Conservation (phyloP, 2,888 invertebrate species). For the Saturnia pavonia region DNA sequence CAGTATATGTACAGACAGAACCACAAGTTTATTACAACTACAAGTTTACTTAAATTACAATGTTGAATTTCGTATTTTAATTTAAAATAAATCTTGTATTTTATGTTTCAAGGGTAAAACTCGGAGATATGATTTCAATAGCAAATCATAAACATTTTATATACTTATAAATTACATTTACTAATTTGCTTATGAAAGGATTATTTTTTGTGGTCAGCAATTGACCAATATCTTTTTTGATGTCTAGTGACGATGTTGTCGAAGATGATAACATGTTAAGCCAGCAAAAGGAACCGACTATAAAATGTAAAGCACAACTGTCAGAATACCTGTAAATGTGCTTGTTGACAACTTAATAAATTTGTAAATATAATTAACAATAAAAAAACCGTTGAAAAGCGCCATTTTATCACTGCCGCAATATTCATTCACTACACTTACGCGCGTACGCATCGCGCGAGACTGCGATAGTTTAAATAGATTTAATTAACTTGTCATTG, state of each 20-base stretch:
- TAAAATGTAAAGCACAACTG: too few species aligned
- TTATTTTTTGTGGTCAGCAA: not conserved
- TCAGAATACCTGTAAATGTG: not conserved
- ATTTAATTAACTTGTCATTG: conserved; percentile 21
- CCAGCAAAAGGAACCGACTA: too few species aligned
- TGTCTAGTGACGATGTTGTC: not conserved
- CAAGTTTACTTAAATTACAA: too few species aligned
- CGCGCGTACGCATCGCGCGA: conserved; percentile 19
- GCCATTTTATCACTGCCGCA: conserved; percentile 18
- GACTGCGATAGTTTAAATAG: conserved; percentile 12
- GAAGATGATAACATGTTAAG: too few species aligned
- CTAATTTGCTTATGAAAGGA: not conserved
- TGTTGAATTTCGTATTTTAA: too few species aligned
- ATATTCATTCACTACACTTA: conserved; percentile 17
- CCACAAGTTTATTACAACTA: too few species aligned
- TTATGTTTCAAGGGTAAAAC: too few species aligned
- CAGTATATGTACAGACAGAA: too few species aligned
- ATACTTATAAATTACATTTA: not conserved
- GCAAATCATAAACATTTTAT: not conserved
- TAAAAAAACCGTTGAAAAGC: not conserved
- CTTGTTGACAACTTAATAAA: too few species aligned
- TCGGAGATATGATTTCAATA: too few species aligned
- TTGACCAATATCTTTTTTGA: not conserved
- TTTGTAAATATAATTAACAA: too few species aligned
- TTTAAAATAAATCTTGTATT: too few species aligned